phyloP scores from a whole-genome alignment of 92 coral and sea anemone genomes.

The Diadumene lineata region DNA sequence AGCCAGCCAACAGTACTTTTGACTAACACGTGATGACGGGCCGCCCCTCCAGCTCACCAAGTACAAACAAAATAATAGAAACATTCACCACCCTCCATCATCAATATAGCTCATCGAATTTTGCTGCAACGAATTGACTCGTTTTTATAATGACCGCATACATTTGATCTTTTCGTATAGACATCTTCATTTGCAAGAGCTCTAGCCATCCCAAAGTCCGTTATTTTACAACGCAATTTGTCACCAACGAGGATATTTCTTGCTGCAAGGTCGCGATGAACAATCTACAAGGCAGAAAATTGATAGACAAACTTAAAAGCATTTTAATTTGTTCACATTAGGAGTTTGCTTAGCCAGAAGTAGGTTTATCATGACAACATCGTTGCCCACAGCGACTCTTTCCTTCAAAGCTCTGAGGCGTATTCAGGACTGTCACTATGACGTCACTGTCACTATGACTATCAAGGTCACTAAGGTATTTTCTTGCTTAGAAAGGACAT shows the following conservation, averaged over 20 bases:
- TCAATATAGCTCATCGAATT: background rate
- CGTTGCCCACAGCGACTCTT: too few relatives aligned
- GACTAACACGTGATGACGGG: too few relatives aligned
- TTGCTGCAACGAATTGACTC: background rate
- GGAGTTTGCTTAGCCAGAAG: too few relatives aligned
- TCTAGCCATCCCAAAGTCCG: constrained; percentile 68
- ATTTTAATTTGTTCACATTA: too few relatives aligned
- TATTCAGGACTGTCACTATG: too few relatives aligned
- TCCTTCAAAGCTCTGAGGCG: too few relatives aligned
- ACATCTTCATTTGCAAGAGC: constrained; percentile 39
- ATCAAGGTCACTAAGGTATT: too few relatives aligned
- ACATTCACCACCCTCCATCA: background rate
- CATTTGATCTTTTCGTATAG: constrained; percentile 49
- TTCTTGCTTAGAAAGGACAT: too few relatives aligned
- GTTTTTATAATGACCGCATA: constrained; percentile 8
- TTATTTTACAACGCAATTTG: constrained; percentile 46
- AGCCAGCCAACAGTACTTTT: too few relatives aligned
- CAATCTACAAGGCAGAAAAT: constrained; percentile 34
- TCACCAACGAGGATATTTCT: constrained; percentile 62
- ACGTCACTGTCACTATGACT: too few relatives aligned
- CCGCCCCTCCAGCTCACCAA: too few relatives aligned
- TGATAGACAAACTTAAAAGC: background rate
- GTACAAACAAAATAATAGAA: too few relatives aligned
- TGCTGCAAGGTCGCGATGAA: constrained; percentile 72
- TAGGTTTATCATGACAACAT: background rate